These are phyloP conservation scores for Aspidoscelis tigris DNA, from an alignment of 2,113 vertebrate genomes.

Conservation along the genomic window DNA sequence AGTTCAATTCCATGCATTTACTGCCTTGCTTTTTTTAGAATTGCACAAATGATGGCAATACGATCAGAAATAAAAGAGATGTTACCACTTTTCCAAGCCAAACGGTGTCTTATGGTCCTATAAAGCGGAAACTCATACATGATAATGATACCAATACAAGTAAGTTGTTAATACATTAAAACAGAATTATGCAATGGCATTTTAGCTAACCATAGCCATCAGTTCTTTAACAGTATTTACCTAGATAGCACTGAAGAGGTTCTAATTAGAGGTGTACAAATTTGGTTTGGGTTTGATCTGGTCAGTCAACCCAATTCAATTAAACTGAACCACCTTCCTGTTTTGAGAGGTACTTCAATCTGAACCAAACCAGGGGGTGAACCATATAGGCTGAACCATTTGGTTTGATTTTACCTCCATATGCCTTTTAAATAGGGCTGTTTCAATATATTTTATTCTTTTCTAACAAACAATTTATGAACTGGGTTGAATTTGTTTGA, in stretches of 20 bases:
- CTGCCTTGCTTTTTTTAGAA: constrained; percentile 67
- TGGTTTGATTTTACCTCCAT: too few species aligned
- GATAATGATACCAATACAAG: constrained; percentile 56
- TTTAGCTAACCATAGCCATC: neutral
- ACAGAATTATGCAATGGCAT: neutral
- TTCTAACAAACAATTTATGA: too few species aligned
- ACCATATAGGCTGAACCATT: too few species aligned
- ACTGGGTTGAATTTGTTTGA: too few species aligned
- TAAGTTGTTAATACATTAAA: constrained; percentile 52
- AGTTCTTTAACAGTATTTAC: neutral
- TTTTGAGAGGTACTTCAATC: too few species aligned
- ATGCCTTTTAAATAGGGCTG: too few species aligned
- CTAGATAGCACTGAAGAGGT: neutral
- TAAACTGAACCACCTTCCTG: too few species aligned
- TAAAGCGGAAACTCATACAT: constrained; percentile 64
- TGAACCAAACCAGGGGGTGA: too few species aligned
- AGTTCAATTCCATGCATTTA: neutral
- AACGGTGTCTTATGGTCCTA: constrained; percentile 73
- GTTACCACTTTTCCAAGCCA: constrained; percentile 60
- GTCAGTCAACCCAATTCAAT: too few species aligned
- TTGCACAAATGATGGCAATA: constrained; percentile 69
- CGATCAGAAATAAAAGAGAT: constrained; percentile 70
- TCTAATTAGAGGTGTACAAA: neutral
- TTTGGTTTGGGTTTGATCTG: too few species aligned
- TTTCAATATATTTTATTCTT: too few species aligned